Base-by-base conservation (phyloP, 2,113 vertebrate genomes). In the Alectura lathami region DNA sequence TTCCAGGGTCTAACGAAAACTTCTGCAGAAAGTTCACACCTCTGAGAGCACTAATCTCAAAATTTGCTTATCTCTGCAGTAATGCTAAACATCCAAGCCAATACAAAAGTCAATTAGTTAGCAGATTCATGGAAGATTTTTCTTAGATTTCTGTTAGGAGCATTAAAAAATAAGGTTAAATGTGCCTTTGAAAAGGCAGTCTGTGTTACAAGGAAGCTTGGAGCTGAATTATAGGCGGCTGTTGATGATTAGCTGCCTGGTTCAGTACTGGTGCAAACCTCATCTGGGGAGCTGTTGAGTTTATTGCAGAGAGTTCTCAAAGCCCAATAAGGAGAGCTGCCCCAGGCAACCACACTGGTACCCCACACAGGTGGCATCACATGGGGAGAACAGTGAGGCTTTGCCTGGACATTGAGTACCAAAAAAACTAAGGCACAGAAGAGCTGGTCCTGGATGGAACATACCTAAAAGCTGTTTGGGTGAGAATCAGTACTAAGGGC, bases 51-150 rank as follows among this genome's bases (percentile, higher is more conserved):
- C 36, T 69, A 63, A 81, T 88, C 68, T 93, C 86, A 86, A 90
- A 94, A 95, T 91, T 96, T 93, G 76, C 73, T 93, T 89, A 83
- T 66, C 70, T 92, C 86, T 86, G 53, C 34, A 56, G 57, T 83
- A 75, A 67, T 29, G 91, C 64, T 73, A 29, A 91, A 66, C 27
- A 88, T 83, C 36, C 17, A n/a, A 93, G 81, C 67, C 93, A 93
- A 91, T 93, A 73, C 38, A 74, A 91, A 81, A 91, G 62, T 36
- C 85, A 87, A 77, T 95, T 88, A 94, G 47, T 93, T 96, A 91
- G 72, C 78, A 94, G 91, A 90, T 76, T 96, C 70, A 38, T 84
- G 77, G 85, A 54, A 48, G 8, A 24, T 70, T 88, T 83, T 53
- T 32, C 70, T 84, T 38, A 47, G 23, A 10, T 84, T 91, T 83